Evolutionary conservation across 2,888 invertebrate genomes (phyloP), one percentile per base, ranked within the genome.

Genomic region (Arrhopalites spinosus): DNA sequence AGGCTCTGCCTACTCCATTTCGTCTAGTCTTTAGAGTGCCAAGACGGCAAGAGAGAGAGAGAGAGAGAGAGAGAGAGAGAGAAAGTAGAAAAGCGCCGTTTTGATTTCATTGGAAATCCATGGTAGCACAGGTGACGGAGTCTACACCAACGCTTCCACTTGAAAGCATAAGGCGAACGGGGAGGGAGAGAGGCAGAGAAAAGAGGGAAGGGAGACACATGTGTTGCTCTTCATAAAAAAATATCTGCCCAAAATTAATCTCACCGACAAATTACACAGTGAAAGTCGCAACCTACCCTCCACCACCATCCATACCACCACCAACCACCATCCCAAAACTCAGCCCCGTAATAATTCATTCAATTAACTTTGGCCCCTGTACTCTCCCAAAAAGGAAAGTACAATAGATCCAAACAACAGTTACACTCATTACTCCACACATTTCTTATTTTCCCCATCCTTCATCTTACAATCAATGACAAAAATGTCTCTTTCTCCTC

Each of bases 91-190:
- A 15, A 67, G 23, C 8, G 25, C 71, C 72, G 73, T 77, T 77
- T 74, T 79, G 76, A 78, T 79, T 78, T 77, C 76, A 78, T 78
- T 78, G 77, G 77, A 79, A 79, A 78, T 79, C 78, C 73, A 79
- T 79, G 76, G 66, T 71, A 73, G 77, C 73, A 56, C 77, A 77
- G 78, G 78, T 78, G 78, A 75, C 75, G 75, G 70, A 69, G 59
- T 75, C 64, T 36, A 36, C 36, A 36, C 36, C 36, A n/a, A 36
- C 36, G 36, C 36, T 36, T 36, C 36, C 36, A 36, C 36, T 36
- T 36, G 36, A 36, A 11, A 36, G 36, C 36, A 36, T 36, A 36
- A 3, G 36, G 36, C 11, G 36, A 36, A 36, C 36, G 69, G 50
- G 69, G 53, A 69, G 29, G 69, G 69, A 69, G 69, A 53, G 36